Conservation (phyloP, 2,113 vertebrate species). For the Malaclemys terrapin region DNA sequence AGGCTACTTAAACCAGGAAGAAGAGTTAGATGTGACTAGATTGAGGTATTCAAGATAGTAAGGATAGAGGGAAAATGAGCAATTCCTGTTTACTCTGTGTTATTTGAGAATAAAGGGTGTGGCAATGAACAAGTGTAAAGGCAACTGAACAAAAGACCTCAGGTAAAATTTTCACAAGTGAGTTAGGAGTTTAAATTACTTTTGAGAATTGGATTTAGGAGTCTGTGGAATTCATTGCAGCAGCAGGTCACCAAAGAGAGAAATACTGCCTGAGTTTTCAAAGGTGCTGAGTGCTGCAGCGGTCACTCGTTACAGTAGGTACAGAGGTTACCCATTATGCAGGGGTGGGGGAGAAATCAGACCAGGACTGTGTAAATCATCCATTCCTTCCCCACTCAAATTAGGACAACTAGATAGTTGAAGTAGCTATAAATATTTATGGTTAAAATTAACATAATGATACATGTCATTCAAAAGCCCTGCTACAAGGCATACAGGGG, state of each 20-base stretch:
- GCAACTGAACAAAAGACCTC: background rate
- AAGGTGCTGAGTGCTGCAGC: background rate
- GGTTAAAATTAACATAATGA: background rate
- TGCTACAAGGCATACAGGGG: rapidly evolving
- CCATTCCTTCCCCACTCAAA: rapidly evolving
- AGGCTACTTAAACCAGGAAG: background rate
- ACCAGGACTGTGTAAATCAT: background rate
- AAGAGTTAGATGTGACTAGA: background rate
- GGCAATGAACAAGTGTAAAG: background rate
- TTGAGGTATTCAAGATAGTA: background rate
- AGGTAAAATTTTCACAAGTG: background rate
- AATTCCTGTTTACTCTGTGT: background rate
- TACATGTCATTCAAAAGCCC: background rate
- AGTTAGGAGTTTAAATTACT: background rate
- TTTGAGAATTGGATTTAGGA: rapidly evolving
- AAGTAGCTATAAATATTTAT: background rate
- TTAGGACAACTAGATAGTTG: background rate
- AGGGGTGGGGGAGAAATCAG: too few species aligned
- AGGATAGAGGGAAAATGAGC: background rate
- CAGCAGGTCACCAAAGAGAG: background rate
- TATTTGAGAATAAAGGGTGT: background rate
- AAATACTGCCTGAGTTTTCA: rapidly evolving
- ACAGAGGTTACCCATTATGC: rapidly evolving
- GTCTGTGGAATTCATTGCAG: background rate
- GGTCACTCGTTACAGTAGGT: rapidly evolving